phyloP scores from a whole-genome alignment of 2,113 vertebrate species.

The Deroptyus accipitrinus region DNA sequence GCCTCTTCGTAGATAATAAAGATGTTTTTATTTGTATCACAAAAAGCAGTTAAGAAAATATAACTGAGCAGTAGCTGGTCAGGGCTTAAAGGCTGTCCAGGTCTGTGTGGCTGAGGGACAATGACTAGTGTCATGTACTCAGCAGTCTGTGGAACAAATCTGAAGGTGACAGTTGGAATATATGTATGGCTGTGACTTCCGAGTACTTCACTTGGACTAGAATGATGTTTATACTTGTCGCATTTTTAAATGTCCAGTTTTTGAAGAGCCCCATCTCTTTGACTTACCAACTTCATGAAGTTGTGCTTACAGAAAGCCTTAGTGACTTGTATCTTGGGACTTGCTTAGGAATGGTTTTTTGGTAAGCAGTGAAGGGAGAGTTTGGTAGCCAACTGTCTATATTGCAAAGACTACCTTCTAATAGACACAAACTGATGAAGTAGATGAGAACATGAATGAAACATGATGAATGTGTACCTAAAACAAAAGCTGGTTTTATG shows the following conservation, averaged over 20 bases:
- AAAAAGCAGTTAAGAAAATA: neutral
- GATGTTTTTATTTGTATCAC: neutral
- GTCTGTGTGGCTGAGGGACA: neutral
- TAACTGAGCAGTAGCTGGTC: neutral
- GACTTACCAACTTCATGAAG: neutral
- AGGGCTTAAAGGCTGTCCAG: neutral
- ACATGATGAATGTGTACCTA: neutral
- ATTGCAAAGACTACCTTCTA: neutral
- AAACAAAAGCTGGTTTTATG: neutral
- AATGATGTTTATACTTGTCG: neutral
- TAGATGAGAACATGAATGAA: neutral
- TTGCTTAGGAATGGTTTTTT: neutral
- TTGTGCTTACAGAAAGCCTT: neutral
- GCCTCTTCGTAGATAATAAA: neutral
- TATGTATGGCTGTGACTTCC: neutral
- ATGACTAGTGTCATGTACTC: neutral
- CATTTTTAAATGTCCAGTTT: neutral
- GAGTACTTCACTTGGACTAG: neutral
- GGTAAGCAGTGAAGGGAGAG: neutral
- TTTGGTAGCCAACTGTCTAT: neutral
- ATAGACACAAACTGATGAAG: neutral
- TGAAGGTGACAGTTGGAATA: neutral
- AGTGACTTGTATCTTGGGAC: neutral
- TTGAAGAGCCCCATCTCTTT: neutral
- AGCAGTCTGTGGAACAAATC: neutral